phyloP scores from a whole-genome alignment of 2,797 vertebrate species.

The Sphenopsis melanotis region DNA sequence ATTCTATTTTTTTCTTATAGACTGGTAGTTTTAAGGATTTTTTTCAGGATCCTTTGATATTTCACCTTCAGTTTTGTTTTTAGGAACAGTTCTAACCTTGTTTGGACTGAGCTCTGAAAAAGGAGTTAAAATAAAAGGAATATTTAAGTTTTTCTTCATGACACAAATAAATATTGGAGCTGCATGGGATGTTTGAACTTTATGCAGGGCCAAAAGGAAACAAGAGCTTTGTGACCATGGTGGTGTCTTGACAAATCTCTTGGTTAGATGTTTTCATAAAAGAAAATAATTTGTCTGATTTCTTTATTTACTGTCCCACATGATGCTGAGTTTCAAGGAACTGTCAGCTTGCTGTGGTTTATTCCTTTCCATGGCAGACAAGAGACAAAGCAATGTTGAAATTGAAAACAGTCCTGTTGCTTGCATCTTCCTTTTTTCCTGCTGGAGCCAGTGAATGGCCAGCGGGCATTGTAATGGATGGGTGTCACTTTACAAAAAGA shows the following conservation, averaged over 20 bases:
- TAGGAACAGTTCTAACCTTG: not conserved
- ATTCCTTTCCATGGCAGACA: not conserved
- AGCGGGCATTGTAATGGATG: not conserved
- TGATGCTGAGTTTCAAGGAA: not conserved
- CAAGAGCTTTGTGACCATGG: rapidly evolving
- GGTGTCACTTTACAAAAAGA: not conserved
- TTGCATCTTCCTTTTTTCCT: not conserved
- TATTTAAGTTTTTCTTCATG: not conserved
- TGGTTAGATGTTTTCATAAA: not conserved
- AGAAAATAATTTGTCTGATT: not conserved
- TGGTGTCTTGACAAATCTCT: not conserved
- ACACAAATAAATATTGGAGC: not conserved
- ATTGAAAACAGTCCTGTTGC: not conserved
- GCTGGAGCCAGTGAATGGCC: not conserved
- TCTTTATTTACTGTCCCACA: not conserved
- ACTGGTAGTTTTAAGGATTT: not conserved
- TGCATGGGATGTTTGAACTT: not conserved
- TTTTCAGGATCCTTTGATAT: not conserved
- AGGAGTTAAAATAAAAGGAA: not conserved
- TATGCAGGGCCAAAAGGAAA: not conserved
- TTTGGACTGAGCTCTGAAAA: not conserved
- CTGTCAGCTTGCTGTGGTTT: not conserved
- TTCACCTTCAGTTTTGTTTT: not conserved
- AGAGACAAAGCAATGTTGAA: not conserved
- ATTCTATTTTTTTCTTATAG: not conserved